Evolutionary conservation across 2,797 vertebrate species (phyloP).

Genomic region (Pseudotriccus pelzelni): DNA sequence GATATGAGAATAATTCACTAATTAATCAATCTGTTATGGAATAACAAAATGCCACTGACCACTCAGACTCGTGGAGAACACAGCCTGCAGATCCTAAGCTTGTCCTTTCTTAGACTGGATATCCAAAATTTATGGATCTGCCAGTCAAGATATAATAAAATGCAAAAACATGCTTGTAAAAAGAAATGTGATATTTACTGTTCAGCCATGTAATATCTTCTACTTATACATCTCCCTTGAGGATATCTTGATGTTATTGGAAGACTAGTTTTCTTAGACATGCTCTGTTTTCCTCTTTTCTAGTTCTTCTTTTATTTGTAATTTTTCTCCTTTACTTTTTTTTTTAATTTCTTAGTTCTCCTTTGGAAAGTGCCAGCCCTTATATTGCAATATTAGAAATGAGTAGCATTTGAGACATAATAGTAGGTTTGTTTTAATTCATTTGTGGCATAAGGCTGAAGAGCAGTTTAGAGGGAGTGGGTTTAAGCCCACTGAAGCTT

Average conservation of each 20-base stretch:
- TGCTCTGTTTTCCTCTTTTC: not conserved
- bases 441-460: not conserved
- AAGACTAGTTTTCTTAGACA: not conserved
- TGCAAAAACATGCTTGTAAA: slow-evolving; percentile 63
- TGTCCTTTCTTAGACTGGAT: not conserved
- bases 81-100: not conserved
- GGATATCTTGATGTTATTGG: not conserved
- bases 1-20: not conserved
- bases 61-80: not conserved
- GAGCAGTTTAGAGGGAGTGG: not conserved
- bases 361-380: not conserved
- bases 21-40: not conserved
- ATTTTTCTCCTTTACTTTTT: not conserved
- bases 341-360: not conserved
- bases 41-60: not conserved
- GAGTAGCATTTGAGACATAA: not conserved
- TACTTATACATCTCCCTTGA: slow-evolving; percentile 36
- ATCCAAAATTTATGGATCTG: slow-evolving; percentile 45
- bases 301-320: not conserved
- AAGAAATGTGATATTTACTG: slow-evolving; percentile 62
- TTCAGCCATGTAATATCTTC: slow-evolving; percentile 61
- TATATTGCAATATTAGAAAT: not conserved
- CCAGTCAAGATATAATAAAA: slow-evolving; percentile 51
- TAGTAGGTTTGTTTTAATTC: not conserved
- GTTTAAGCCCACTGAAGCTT: not conserved